Evolutionary conservation across 2,797 vertebrate genomes (phyloP).

Genomic region (Rhadinocentrus ornatus): DNA sequence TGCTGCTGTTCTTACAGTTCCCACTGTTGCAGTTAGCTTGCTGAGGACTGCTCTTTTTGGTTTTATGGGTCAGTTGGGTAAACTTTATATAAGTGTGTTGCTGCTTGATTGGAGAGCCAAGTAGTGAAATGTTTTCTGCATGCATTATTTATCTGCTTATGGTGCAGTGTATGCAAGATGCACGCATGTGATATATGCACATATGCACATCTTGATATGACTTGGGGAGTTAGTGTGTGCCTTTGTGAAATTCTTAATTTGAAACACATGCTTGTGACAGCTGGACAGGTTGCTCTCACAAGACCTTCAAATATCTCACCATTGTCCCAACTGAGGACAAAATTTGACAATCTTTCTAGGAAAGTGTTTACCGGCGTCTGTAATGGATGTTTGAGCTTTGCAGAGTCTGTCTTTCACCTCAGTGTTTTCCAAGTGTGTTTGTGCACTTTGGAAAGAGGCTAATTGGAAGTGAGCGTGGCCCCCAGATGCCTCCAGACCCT

Average conservation of each 20-base stretch:
- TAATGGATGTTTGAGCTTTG: constrained; percentile 45
- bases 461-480: constrained; percentile 75
- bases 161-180: constrained; percentile 7
- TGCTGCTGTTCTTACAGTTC: constrained; percentile 57
- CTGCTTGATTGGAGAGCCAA: neutral
- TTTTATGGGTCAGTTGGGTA: neutral
- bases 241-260: constrained; percentile 74
- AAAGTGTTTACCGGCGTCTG: constrained; percentile 33
- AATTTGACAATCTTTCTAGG: constrained; percentile 65
- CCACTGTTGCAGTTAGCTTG: constrained; percentile 13
- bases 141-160: constrained; percentile 7
- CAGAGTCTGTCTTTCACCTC: constrained; percentile 46
- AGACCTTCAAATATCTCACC: constrained; percentile 77
- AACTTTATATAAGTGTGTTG: neutral
- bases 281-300: constrained; percentile 73
- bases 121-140: neutral
- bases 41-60: constrained; percentile 15
- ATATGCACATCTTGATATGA: constrained; percentile 26
- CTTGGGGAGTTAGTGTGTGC: constrained; percentile 49
- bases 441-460: constrained; percentile 58
- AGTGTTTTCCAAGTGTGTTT: constrained; percentile 55
- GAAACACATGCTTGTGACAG: constrained; percentile 78
- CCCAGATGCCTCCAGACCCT: constrained; percentile 72
- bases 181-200: constrained; percentile 14
- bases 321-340: constrained; percentile 66